Base-by-base conservation (phyloP, 1,140 invertebrate species). In the Drosophila orena region DNA sequence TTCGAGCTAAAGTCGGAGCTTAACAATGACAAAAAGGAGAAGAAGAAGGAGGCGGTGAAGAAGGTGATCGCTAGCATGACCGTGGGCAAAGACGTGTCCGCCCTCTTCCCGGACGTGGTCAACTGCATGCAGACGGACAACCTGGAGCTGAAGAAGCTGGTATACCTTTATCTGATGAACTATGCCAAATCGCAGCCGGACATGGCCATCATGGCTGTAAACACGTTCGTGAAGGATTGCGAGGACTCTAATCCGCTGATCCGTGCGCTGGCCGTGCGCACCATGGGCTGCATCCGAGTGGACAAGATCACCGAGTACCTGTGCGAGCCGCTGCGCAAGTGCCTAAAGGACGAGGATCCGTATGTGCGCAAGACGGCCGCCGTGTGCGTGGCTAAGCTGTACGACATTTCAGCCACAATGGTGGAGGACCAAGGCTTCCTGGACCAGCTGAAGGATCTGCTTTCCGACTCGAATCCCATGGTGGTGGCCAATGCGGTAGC, bases 121-220 rank as follows among this genome's bases (percentile, higher is more conserved):
- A 99, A 99, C 93, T 99, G 99, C 92, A 99, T 99, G 98, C 99
- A 99, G 93, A 99, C 99, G 8, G 99, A 99, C 92, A 99, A 99
- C 93, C 94, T 99, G 91, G 99, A 99, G 93, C 93, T 99, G 76
- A 99, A 99, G 94, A 99, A 99, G 91, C 94, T 99, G 40, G 99
- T 99, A 1, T 99, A 99, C 92, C 94, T 99, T 17, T 99, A 99
- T 93, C 93, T 99, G 58, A 99, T 99, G 99, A 99, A 99, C 93
- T 99, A 99, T 94, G 99, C 99, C 53, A 99, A 99, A 93, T 99
- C 98, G 79, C 99, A 99, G 93, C 99, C 99, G 10, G 99, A 99
- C 92, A 98, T 99, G 97, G 99, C 99, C 54, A 99, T 99, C 61
- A 99, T 99, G 98, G 99, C 99, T 38, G 99, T 99, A 34, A 99